Percentiles rank a stretch among this genome's conserved stretches.
Evolutionary conservation across 1,140 invertebrate genomes (phyloP).

Genomic region (Cylas formicarius): DNA sequence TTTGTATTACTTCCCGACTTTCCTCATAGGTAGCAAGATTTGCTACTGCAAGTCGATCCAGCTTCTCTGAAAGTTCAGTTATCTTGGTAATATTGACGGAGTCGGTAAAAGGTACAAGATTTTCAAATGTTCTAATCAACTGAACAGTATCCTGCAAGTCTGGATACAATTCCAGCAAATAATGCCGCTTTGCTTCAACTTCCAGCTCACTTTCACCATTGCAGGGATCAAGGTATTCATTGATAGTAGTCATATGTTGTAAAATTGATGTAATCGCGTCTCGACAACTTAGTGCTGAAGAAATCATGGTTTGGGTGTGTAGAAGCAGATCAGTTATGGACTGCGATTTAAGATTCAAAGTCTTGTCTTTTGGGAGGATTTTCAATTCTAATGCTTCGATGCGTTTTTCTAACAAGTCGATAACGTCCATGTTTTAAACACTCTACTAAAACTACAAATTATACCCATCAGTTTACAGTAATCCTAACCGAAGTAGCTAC

Average conservation of each 20-base stretch:
- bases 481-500: too few relatives aligned
- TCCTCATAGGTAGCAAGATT: conserved; percentile 33
- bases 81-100: conserved; percentile 32
- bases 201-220: conserved; percentile 34
- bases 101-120: conserved; percentile 27
- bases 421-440: conserved; percentile 26
- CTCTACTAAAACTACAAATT: too few relatives aligned
- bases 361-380: conserved; percentile 29
- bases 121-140: conserved; percentile 30
- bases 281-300: conserved; percentile 38
- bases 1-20: conserved; percentile 29
- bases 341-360: conserved; percentile 24
- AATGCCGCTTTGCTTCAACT: conserved; percentile 33
- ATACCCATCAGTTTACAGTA: too few relatives aligned
- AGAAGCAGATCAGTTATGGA: conserved; percentile 33
- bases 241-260: conserved; percentile 31
- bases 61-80: conserved; percentile 29
- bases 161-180: conserved; percentile 36
- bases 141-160: conserved; percentile 35
- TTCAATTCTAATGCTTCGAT: conserved; percentile 35
- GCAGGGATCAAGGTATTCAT: conserved; percentile 38
- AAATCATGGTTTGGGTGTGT: conserved; percentile 39
- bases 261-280: conserved; percentile 36
- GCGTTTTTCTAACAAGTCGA: conserved; percentile 36
- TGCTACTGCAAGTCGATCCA: conserved; percentile 27